Conservation (phyloP, 2,113 vertebrate genomes). For the Echinops telfairi region DNA sequence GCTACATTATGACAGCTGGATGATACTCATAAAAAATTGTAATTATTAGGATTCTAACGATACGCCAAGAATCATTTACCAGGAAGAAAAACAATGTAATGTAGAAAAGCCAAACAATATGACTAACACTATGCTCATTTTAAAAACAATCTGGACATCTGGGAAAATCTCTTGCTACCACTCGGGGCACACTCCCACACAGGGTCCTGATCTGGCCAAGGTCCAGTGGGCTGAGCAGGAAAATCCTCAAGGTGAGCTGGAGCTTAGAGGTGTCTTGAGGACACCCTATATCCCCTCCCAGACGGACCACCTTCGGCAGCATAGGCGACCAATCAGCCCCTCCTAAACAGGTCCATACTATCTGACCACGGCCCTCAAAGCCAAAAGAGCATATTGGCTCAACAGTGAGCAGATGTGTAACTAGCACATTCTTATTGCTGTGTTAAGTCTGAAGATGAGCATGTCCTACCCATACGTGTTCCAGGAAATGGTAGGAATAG, state of each 20-base stretch:
- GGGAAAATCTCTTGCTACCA: conserved; percentile 21
- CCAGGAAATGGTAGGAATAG: conserved; percentile 67
- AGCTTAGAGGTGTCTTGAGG: too few relatives aligned
- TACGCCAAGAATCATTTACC: background rate
- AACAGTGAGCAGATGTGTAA: conserved; percentile 72
- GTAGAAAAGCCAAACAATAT: background rate
- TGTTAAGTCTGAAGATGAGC: conserved; percentile 70
- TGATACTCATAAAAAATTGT: background rate
- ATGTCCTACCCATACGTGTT: conserved; percentile 51
- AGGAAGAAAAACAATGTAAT: background rate
- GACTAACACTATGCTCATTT: background rate
- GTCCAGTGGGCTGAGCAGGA: conserved; percentile 38
- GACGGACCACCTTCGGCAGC: too few relatives aligned
- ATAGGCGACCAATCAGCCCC: too few relatives aligned
- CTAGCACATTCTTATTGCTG: conserved; percentile 86
- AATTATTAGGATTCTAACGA: conserved; percentile 7
- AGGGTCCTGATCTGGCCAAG: conserved; percentile 28
- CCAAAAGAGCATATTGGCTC: conserved; percentile 66
- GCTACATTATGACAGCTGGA: background rate
- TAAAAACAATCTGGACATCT: conserved; percentile 8
- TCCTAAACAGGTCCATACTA: background rate
- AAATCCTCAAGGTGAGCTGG: background rate
- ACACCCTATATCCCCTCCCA: conserved; percentile 2
- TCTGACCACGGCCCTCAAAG: conserved; percentile 60
- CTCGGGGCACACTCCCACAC: background rate